Percentiles rank a stretch among this genome's conserved stretches.
Conservation (phyloP, 2,888 invertebrate genomes). For the Meloe dianella region DNA sequence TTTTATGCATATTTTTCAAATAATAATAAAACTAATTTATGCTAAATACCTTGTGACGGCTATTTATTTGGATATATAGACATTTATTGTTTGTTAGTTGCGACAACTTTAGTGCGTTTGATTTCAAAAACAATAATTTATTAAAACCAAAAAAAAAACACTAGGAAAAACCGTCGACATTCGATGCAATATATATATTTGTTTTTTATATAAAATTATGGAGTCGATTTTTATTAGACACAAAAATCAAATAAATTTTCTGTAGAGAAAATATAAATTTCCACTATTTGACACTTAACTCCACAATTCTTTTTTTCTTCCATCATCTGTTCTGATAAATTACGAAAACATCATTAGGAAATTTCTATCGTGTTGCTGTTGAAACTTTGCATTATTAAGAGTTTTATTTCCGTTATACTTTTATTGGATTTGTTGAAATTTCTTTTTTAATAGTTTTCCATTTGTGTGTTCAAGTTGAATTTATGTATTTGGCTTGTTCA, state of each 20-base stretch:
- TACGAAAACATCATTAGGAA: background rate
- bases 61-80: background rate
- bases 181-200: too few relatives aligned
- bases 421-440: background rate
- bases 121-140: background rate
- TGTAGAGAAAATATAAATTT: too few relatives aligned
- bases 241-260: background rate
- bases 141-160: too few relatives aligned
- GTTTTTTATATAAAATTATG: too few relatives aligned
- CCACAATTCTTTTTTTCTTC: too few relatives aligned
- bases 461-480: too few relatives aligned
- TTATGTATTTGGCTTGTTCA: too few relatives aligned
- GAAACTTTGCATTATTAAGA: background rate
- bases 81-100: background rate
- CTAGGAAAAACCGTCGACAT: too few relatives aligned
- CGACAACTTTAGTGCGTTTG: background rate
- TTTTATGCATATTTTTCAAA: conserved; percentile 8
- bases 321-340: too few relatives aligned
- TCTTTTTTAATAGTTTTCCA: background rate
- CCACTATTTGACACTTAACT: too few relatives aligned
- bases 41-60: background rate
- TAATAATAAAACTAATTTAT: conserved; percentile 2
- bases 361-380: background rate
- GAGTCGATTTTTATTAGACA: background rate
- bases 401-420: conserved; percentile 1